These are phyloP conservation scores for Physocephala rufipes DNA, from an alignment of 2,888 invertebrate species.

Conservation along the genomic window DNA sequence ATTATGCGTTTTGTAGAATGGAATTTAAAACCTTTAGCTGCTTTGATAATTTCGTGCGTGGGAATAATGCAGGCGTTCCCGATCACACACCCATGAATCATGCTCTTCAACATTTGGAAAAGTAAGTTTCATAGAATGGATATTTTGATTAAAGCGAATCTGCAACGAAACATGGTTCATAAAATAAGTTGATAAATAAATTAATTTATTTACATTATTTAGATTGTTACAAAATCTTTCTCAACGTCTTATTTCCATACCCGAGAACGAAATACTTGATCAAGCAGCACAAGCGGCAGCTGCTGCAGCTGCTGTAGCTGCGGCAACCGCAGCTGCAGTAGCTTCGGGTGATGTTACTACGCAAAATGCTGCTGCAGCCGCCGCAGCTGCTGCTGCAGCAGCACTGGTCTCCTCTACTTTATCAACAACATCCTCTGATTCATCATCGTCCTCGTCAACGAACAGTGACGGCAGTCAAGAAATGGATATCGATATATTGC, in stretches of 20 bases:
- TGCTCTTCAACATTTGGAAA: conserved; percentile 78
- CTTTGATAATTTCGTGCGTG: conserved; percentile 87
- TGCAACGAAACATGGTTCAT: conserved; percentile 12
- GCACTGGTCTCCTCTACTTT: conserved; percentile 52
- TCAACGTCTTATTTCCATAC: conserved; percentile 69
- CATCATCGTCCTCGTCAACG: conserved; percentile 52
- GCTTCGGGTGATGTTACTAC: conserved; percentile 40
- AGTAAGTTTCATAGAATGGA: conserved; percentile 60
- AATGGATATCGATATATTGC: conserved; percentile 70
- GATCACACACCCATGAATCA: conserved; percentile 78
- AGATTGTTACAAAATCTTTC: conserved; percentile 71
- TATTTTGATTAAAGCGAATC: too few species aligned
- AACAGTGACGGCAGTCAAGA: conserved; percentile 65
- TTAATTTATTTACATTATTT: neutral
- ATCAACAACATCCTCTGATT: conserved; percentile 49
- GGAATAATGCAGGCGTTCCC: conserved; percentile 83
- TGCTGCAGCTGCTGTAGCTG: conserved; percentile 60
- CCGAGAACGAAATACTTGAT: conserved; percentile 69
- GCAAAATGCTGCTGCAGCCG: conserved; percentile 43
- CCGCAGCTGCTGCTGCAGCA: conserved; percentile 48
- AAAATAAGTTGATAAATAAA: neutral
- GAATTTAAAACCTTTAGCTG: conserved; percentile 86
- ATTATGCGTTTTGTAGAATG: conserved; percentile 69
- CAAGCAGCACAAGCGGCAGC: conserved; percentile 64
- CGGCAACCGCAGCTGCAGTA: conserved; percentile 54